A percentile compares a stretch with the other conserved stretches of the same genome.
These are phyloP conservation scores for Syngnathus scovelli DNA, from an alignment of 2,113 vertebrate species.

Conservation along the genomic window DNA sequence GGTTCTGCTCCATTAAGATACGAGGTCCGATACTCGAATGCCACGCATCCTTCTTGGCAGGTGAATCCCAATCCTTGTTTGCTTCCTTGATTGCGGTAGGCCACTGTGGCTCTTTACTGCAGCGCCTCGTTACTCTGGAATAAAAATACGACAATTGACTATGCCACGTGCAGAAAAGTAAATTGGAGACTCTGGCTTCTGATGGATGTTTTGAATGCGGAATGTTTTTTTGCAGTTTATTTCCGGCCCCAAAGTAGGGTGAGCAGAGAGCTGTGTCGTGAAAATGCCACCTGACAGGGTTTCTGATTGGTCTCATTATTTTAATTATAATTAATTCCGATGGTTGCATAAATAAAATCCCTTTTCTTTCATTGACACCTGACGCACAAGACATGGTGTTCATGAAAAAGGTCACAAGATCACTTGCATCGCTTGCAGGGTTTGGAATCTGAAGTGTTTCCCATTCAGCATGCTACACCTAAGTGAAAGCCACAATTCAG, in stretches of 20 bases:
- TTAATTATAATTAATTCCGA: neutral
- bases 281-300: neutral
- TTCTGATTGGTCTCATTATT: neutral
- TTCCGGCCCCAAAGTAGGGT: neutral
- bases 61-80: constrained; percentile 34
- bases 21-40: constrained; percentile 74
- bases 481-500: neutral
- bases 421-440: neutral
- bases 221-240: neutral
- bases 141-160: neutral
- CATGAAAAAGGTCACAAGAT: neutral
- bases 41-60: constrained; percentile 48
- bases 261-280: neutral
- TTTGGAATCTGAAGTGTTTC: constrained; percentile 5
- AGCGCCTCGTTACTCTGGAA: neutral
- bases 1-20: constrained; percentile 62
- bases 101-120: neutral
- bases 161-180: neutral
- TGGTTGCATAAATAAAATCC: neutral
- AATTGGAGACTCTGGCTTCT: neutral
- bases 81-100: neutral
- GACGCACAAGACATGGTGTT: neutral
- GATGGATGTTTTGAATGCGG: neutral
- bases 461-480: constrained; percentile 4
- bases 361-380: neutral